Evolutionary conservation across 2,113 vertebrate genomes (phyloP).

Genomic region (Chiloscyllium plagiosum): DNA sequence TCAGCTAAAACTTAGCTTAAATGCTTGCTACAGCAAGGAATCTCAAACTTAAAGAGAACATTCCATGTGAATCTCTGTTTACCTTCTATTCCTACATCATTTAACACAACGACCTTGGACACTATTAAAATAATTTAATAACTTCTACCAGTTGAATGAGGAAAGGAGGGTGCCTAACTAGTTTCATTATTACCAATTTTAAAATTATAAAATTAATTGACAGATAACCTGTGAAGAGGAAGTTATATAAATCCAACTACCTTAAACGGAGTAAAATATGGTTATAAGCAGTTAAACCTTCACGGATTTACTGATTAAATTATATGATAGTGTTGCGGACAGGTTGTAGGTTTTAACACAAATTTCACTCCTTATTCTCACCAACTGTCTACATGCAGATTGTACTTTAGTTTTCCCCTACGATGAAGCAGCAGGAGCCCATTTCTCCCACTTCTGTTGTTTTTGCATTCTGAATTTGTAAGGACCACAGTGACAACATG

Average conservation of each 20-base stretch:
- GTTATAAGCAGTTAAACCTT: neutral
- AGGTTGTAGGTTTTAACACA: too few relatives aligned
- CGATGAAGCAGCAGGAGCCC: too few relatives aligned
- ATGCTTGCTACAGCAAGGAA: too few relatives aligned
- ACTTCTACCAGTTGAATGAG: neutral
- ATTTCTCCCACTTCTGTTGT: too few relatives aligned
- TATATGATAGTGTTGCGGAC: neutral
- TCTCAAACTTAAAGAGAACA: neutral
- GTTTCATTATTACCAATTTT: neutral
- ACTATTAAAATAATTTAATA: neutral
- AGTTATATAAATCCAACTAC: neutral
- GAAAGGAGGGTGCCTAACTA: neutral
- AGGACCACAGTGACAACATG: too few relatives aligned
- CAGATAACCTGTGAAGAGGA: neutral
- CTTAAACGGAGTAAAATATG: neutral
- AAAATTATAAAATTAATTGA: slow-evolving; percentile 5
- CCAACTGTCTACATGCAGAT: too few relatives aligned
- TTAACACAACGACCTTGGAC: neutral
- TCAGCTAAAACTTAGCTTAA: neutral
- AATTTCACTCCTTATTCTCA: too few relatives aligned
- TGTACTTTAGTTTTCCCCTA: too few relatives aligned
- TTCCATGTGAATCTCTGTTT: too few relatives aligned
- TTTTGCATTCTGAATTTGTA: too few relatives aligned
- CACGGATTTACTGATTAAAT: neutral
- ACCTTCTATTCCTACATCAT: neutral